Evolutionary conservation across 2,888 invertebrate species (phyloP).

Genomic region (Pseudanteris insignis): DNA sequence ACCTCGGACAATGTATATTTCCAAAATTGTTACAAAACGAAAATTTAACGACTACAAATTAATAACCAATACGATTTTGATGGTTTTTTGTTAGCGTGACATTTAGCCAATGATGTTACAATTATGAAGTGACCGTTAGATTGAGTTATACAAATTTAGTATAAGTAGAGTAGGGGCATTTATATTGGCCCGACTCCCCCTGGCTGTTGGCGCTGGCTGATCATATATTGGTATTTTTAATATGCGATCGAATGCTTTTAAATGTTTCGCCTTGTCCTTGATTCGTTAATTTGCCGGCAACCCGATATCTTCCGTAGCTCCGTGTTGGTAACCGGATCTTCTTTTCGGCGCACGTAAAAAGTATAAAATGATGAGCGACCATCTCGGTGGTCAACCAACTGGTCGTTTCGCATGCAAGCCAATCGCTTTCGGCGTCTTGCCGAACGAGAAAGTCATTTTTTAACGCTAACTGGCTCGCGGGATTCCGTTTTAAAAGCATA

Average conservation of each 20-base stretch:
- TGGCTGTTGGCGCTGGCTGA: constrained; percentile 2
- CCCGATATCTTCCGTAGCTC: constrained; percentile 48
- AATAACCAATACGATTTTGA: too few relatives aligned
- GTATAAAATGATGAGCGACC: constrained; percentile 33
- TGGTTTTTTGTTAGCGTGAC: too few relatives aligned
- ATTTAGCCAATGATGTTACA: too few relatives aligned
- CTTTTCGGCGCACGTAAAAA: constrained; percentile 40
- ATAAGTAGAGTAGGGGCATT: too few relatives aligned
- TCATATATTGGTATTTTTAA: constrained; percentile 34
- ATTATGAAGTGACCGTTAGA: too few relatives aligned
- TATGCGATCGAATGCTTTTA: constrained; percentile 29
- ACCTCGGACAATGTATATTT: too few relatives aligned
- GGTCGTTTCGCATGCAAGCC: constrained; percentile 33
- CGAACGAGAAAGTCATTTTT: constrained; percentile 30
- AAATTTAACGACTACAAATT: too few relatives aligned
- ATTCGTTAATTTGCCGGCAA: constrained; percentile 41
- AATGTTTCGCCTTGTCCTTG: constrained; percentile 40
- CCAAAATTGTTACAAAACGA: too few relatives aligned
- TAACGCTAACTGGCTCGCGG: constrained; percentile 12
- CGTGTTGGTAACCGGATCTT: constrained; percentile 50
- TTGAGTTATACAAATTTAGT: too few relatives aligned
- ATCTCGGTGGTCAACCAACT: constrained; percentile 35
- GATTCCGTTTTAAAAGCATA: constrained; percentile 11
- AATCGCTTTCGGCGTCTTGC: constrained; percentile 25
- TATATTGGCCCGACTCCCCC: constrained; percentile 5